A percentile compares a stretch with the other conserved stretches of the same genome.
phyloP scores from a whole-genome alignment of 2,797 vertebrate species.

The Xenops minutus region DNA sequence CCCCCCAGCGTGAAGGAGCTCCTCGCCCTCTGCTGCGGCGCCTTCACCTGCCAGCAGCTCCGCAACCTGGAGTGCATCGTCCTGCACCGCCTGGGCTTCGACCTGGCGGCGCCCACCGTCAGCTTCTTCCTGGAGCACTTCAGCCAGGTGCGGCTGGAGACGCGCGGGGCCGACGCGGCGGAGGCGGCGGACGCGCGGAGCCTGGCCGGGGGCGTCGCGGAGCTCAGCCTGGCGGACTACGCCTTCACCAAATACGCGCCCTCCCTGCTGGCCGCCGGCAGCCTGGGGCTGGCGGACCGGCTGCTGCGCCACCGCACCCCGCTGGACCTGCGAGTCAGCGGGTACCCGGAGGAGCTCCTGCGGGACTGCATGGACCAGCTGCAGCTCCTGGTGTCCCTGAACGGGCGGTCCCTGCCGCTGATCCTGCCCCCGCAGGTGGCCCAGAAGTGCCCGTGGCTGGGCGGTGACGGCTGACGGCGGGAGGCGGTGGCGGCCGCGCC shows the following conservation, averaged over 20 bases:
- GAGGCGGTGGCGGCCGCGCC: too few species aligned
- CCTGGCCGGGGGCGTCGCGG: constrained; percentile 82
- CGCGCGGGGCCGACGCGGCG: not conserved
- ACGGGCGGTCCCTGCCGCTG: constrained; percentile 75
- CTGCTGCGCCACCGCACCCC: constrained; percentile 65
- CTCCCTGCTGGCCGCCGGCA: constrained; percentile 85
- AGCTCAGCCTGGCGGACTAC: constrained; percentile 92
- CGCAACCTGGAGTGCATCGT: constrained; percentile 91
- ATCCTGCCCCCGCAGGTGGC: constrained; percentile 61
- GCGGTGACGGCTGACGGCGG: not conserved
- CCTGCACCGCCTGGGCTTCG: constrained; percentile 85
- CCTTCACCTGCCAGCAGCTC: constrained; percentile 89
- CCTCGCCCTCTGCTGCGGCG: constrained; percentile 85
- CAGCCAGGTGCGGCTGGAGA: constrained; percentile 62
- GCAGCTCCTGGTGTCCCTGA: constrained; percentile 85
- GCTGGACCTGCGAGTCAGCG: constrained; percentile 51
- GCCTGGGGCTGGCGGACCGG: constrained; percentile 81
- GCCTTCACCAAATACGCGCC: constrained; percentile 86
- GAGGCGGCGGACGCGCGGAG: constrained; percentile 65
- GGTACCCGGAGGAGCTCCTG: constrained; percentile 60
- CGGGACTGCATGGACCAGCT: constrained; percentile 84
- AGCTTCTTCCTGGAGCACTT: constrained; percentile 92
- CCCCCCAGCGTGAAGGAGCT: constrained; percentile 87
- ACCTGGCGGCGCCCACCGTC: constrained; percentile 84
- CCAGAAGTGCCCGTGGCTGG: constrained; percentile 13